Evolutionary conservation across 2,888 invertebrate species (phyloP).

Genomic region (Acrobasis consociella): DNA sequence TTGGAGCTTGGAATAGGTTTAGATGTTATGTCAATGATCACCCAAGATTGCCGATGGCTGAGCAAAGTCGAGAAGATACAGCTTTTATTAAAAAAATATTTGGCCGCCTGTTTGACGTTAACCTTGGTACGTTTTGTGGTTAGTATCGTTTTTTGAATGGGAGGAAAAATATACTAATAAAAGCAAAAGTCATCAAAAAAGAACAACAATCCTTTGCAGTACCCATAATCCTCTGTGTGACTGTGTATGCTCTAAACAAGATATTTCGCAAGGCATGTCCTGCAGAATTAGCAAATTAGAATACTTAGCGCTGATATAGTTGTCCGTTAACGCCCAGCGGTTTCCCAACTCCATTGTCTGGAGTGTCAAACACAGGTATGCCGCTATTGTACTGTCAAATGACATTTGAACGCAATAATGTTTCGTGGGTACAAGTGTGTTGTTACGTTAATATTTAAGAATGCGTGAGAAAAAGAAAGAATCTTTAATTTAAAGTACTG

Average conservation of each 20-base stretch:
- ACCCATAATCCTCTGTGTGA: no score
- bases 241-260: not conserved
- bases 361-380: slow-evolving; percentile 14
- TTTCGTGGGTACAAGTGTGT: slow-evolving; percentile 18
- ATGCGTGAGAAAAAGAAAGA: slow-evolving; percentile 16
- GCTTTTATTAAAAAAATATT: no score
- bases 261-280: not conserved
- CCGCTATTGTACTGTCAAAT: slow-evolving; percentile 17
- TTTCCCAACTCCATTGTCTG: slow-evolving; percentile 23
- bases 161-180: no score
- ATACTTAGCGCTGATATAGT: slow-evolving; percentile 21
- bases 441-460: slow-evolving; percentile 11
- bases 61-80: no score
- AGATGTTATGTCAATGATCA: no score
- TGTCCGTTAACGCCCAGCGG: slow-evolving; percentile 15
- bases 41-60: no score
- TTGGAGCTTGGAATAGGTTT: no score
- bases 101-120: no score
- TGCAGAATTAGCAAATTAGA: slow-evolving; percentile 8
- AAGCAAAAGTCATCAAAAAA: no score
- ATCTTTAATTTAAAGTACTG: not conserved
- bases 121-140: no score
- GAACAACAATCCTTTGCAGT: no score
- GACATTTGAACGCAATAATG: slow-evolving; percentile 12
- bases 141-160: no score